These are phyloP conservation scores for Craniophora ligustri DNA, from an alignment of 2,888 invertebrate species.

Conservation along the genomic window DNA sequence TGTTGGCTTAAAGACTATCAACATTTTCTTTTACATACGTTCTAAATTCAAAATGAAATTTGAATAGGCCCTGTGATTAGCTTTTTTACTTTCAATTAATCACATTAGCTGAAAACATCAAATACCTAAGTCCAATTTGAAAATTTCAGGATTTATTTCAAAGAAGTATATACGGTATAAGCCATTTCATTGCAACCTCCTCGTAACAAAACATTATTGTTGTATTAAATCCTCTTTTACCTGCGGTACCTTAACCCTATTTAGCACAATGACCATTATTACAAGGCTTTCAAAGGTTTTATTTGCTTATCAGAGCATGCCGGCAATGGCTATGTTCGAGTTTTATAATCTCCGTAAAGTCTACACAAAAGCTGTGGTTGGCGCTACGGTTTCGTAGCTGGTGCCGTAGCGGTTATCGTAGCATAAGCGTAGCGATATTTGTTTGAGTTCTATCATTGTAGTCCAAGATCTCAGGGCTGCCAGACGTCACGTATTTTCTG, in stretches of 20 bases:
- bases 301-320: conserved; percentile 36
- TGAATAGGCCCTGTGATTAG: background rate
- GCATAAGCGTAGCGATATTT: conserved; percentile 4
- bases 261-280: conserved; percentile 8
- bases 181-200: background rate
- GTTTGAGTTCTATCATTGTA: too few relatives aligned
- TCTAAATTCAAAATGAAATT: background rate
- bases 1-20: too few relatives aligned
- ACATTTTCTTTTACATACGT: too few relatives aligned
- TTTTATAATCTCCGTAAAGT: conserved; percentile 28
- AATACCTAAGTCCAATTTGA: background rate
- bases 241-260: background rate
- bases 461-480: too few relatives aligned
- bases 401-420: background rate
- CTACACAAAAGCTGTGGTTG: conserved; percentile 5
- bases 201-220: background rate
- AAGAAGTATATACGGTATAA: background rate
- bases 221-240: background rate
- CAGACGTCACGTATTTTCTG: too few relatives aligned
- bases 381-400: conserved; percentile 12
- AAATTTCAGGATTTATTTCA: background rate
- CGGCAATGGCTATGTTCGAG: conserved; percentile 16
- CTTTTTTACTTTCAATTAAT: background rate
- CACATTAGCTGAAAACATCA: background rate
- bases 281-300: conserved; percentile 17